Conservation (phyloP, 2,113 vertebrate genomes). For the Aramus guarauna region DNA sequence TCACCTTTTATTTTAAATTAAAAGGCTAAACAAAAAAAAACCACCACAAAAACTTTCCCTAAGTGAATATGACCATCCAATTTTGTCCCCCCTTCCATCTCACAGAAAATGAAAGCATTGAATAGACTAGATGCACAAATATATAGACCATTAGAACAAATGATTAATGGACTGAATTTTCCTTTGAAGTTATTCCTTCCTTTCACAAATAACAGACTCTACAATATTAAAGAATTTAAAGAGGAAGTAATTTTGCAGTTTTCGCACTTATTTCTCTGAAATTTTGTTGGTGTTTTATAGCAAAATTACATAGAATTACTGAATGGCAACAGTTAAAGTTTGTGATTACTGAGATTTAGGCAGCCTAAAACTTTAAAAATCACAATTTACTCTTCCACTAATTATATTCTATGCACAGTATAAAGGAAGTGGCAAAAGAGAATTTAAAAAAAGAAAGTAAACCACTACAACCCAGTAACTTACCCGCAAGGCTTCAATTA, state of each 20-base stretch:
- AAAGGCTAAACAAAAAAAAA: not conserved
- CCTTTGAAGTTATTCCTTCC: not conserved
- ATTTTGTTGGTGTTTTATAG: not conserved
- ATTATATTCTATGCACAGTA: not conserved
- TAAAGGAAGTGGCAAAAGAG: not conserved
- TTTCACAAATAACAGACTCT: not conserved
- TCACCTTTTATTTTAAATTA: not conserved
- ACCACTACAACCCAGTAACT: constrained; percentile 51
- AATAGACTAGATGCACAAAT: not conserved
- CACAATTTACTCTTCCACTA: not conserved
- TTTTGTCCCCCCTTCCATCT: not conserved
- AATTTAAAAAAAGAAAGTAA: not conserved
- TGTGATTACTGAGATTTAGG: not conserved
- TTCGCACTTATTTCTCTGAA: not conserved
- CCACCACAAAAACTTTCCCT: not conserved
- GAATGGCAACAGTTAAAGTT: not conserved
- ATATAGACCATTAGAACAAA: not conserved
- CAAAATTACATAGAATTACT: not conserved
- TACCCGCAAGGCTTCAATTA: constrained; percentile 95
- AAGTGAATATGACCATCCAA: not conserved
- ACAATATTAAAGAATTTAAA: not conserved
- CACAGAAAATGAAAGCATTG: not conserved
- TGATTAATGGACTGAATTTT: not conserved
- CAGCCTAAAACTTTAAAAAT: not conserved
- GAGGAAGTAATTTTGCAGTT: not conserved